Evolutionary conservation across 1,140 invertebrate genomes (phyloP), one percentile per base, ranked within the genome.

Genomic region (Drosophila guanche): DNA sequence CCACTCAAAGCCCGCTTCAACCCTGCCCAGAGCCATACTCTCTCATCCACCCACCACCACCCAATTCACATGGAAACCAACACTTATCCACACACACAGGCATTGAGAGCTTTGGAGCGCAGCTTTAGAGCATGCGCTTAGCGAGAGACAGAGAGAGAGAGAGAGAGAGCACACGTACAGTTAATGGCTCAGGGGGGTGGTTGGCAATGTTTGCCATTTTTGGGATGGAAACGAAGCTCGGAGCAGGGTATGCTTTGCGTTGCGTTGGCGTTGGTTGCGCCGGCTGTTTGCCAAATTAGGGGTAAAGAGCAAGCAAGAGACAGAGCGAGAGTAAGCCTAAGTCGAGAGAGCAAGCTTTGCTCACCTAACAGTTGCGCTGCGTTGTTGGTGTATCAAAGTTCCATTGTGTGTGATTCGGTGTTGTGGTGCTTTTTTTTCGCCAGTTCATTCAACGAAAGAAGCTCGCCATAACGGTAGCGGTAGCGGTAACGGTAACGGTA

Each of bases 151-250:
- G 23, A 37, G 3, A 37, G 3, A 43, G 53, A 56, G 66, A 52
- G 63, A 45, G 12, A 41, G 2, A 20, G 37, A 48, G 48, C 51
- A 65, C 16, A 20, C 16, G 16, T 0, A 33, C 29, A 33, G 41
- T 40, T 60, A 50, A 20, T 14, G 16, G 56, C 60, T 54, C 37
- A 62, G 53, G 73, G 47, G 79, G 73, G 69, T 61, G 53, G 60
- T 40, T 43, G 42, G 46, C 75, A 71, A 66, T 80, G 83, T 63
- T 81, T 77, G 83, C 81, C 81, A 88, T 88, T 86, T 86, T 86
- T 88, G 81, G 83, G 70, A 33, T 78, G 81, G 62, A 61, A 81
- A 63, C 81, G 69, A 63, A 81, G 68, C 81, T 73, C 56, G 47
- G n/a, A 57, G 76, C 80, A 42, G 62, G 65, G 48, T 50, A 42